phyloP scores from a whole-genome alignment of 2,113 vertebrate species.

The Arenaria interpres region DNA sequence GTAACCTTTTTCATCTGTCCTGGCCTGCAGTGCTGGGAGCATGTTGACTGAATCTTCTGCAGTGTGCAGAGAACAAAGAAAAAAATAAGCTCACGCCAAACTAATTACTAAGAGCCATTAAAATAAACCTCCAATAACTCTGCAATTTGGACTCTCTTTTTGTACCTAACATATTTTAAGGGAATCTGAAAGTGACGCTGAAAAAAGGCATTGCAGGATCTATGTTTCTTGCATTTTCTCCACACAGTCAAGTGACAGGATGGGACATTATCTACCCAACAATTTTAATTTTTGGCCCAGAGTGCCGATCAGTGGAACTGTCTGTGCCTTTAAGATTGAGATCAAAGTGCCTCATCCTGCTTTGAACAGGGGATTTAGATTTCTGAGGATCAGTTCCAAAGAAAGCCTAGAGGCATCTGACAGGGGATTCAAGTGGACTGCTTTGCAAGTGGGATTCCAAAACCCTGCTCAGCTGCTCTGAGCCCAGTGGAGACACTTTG shows the following conservation, averaged over 20 bases:
- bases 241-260: background rate
- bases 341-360: background rate
- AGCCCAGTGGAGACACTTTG: accelerated
- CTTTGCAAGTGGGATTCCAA: background rate
- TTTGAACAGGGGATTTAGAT: background rate
- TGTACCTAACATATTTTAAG: background rate
- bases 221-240: background rate
- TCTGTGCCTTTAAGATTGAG: background rate
- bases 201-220: background rate
- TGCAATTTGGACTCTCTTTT: background rate
- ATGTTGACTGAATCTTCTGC: conserved; percentile 82
- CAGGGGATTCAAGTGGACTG: background rate
- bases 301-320: background rate
- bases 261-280: background rate
- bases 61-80: background rate
- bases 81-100: background rate
- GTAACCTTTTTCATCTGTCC: conserved; percentile 87
- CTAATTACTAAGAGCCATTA: background rate
- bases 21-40: conserved; percentile 82
- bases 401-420: background rate
- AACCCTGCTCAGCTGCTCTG: background rate
- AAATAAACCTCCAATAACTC: background rate
- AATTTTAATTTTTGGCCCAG: background rate
- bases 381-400: background rate
- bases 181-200: background rate